Base-by-base conservation (phyloP, 2,888 invertebrate genomes). In the Pachymerium ferrugineum region DNA sequence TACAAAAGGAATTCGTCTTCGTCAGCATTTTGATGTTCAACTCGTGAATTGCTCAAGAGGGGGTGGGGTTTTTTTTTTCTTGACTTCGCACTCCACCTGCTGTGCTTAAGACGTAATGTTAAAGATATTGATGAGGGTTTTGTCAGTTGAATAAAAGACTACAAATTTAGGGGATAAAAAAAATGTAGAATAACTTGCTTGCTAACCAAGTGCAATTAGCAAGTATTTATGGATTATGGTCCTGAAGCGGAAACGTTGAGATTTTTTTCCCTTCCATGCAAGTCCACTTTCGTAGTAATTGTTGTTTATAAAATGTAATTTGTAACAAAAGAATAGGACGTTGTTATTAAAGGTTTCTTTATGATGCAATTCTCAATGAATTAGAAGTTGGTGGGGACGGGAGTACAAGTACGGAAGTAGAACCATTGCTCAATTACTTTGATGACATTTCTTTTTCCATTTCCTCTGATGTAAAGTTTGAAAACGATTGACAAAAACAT, bases 121-220 rank as follows among this genome's bases (percentile, higher is more conserved):
- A n/a, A 10, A 62, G 62, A 25, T 62, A 62, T 62, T 62, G 62
- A 62, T 62, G 62, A 62, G 62, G 8, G 22, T 62, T 62, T 62
- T 62, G 62, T 62, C 62, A 62, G 62, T 28, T 62, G 62, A 62
- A 62, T 62, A 62, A 62, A 62, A n/a, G 62, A 28, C 25, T 62
- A 38, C 62, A 62, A 62, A 62, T 62, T 62, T 62, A 62, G 28
- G 62, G 28, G n/a, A 25, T 62, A 28, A 62, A 62, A 22, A 62
- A 62, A 62, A 1, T 28, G 28, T 28, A 22, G 62, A 62, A 28
- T 14, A 62, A 62, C 22, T 25, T 62, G 62, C 28, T 25, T 28
- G 62, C 25, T 62, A 62, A 62, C 62, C 47, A 22, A 28, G 12
- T 62, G 62, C 62, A 62, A 62, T 62, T 62, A 62, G n/a, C 28